These are phyloP conservation scores for Zaprionus lachaisei DNA, from an alignment of 1,140 invertebrate genomes.

Conservation along the genomic window DNA sequence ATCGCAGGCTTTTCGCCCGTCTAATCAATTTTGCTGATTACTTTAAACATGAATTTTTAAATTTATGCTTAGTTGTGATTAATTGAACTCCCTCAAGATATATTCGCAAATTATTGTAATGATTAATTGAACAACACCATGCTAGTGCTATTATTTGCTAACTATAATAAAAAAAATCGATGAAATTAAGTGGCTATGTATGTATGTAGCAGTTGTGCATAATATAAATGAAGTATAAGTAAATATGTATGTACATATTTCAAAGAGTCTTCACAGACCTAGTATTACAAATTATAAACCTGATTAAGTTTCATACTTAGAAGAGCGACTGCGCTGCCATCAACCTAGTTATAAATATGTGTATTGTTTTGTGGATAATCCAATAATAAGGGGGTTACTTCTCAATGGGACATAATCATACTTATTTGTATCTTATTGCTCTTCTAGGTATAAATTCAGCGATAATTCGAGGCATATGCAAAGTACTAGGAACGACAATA, in stretches of 20 bases:
- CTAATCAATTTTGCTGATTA: background rate
- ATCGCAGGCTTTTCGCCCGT: background rate
- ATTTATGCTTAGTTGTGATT: background rate
- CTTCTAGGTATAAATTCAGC: conserved; percentile 91
- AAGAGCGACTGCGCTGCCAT: background rate
- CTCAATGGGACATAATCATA: background rate
- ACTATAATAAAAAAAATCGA: too few species aligned
- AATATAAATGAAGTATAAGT: too few species aligned
- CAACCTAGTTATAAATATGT: background rate
- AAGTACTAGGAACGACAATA: conserved; percentile 89
- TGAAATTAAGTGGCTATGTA: too few species aligned
- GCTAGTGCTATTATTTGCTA: too few species aligned
- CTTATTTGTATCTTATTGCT: background rate
- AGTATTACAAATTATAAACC: too few species aligned
- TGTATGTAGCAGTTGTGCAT: too few species aligned
- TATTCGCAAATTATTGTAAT: too few species aligned
- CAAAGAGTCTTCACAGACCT: too few species aligned
- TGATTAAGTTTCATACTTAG: too few species aligned
- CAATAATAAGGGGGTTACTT: background rate
- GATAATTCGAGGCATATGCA: conserved; percentile 91
- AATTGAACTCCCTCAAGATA: background rate
- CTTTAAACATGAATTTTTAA: background rate
- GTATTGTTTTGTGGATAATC: background rate
- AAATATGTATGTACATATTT: too few species aligned
- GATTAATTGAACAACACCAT: background rate